Conservation (phyloP, 2,113 vertebrate genomes). For the Pachycephala philippinensis region DNA sequence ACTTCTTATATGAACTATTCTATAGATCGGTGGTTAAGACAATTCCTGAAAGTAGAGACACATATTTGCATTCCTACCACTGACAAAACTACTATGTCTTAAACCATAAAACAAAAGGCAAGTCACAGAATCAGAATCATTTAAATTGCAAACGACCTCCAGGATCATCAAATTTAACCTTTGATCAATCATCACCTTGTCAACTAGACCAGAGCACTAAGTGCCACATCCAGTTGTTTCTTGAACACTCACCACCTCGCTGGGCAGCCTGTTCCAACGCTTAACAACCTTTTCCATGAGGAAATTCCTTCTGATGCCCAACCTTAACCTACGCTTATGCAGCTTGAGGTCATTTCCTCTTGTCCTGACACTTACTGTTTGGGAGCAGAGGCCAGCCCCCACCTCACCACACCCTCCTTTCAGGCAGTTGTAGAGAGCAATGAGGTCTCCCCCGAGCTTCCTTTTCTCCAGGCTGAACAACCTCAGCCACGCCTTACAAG, state of each 20-base stretch:
- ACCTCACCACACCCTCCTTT: not conserved
- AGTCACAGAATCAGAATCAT: not conserved
- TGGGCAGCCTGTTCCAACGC: accelerated
- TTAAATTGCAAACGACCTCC: not conserved
- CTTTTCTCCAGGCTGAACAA: not conserved
- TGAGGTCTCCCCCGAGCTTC: accelerated
- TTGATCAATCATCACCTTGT: not conserved
- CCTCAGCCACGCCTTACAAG: too few species aligned
- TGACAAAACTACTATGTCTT: not conserved
- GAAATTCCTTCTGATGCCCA: not conserved
- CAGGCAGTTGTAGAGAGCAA: not conserved
- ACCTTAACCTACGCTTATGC: not conserved
- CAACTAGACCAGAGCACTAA: not conserved
- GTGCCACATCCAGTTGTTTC: not conserved
- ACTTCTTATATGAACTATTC: not conserved
- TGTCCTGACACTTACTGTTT: too few species aligned
- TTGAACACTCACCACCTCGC: not conserved
- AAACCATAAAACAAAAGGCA: not conserved
- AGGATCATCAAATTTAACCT: not conserved
- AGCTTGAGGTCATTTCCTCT: not conserved
- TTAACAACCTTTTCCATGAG: not conserved
- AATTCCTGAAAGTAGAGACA: not conserved
- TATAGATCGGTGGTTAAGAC: not conserved
- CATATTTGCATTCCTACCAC: not conserved
- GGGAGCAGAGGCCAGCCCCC: not conserved